Evolutionary conservation across 2,888 invertebrate genomes (phyloP), one percentile per base, ranked within the genome.

Genomic region (Pomacea canaliculata): DNA sequence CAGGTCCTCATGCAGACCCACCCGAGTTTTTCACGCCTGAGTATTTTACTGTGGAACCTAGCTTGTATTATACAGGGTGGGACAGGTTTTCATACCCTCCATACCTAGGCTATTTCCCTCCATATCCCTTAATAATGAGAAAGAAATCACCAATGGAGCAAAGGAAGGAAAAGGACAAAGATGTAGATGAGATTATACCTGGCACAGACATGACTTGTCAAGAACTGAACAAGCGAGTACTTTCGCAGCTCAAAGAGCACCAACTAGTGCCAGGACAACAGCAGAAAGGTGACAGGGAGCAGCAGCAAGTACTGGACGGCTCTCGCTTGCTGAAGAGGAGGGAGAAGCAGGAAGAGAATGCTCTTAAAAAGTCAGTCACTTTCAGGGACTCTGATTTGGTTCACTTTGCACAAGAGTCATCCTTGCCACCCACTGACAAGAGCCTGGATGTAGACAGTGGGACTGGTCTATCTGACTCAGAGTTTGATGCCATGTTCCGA

Each of bases 161-260:
- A 49, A 68, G 68, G 73, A 27, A 59, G 23, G 62, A 63, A 68
- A 69, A 69, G 51, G 23, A 60, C 60, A 63, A 68, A 37, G 19
- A 19, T 10, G 69, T 69, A 56, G 69, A 76, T 49, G 72, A 65
- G 19, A 59, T 84, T 7, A 84, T 87, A 65, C 87, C 87, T 18
- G 86, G 89, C 49, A 90, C 89, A n/a, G 82, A 85, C 65, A 73
- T 90, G 70, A 89, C 90, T 10, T 81, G 85, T 73, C 79, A 83
- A 51, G 84, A 89, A 76, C 81, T 90, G 63, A 83, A 88, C 66
- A 87, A 88, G 0, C 85, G 87, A 72, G 85, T 90, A 23, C 81
- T 81, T 68, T 81, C 84, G 10, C 89, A 88, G 77, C 71, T 90
- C 1, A 75, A 72, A 70, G 78, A 78, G 56, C 80, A 83, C 74